A percentile compares a stretch with the other conserved stretches of the same genome.
Evolutionary conservation across 2,888 invertebrate species (phyloP).

Genomic region (Drosophila paranaensis): DNA sequence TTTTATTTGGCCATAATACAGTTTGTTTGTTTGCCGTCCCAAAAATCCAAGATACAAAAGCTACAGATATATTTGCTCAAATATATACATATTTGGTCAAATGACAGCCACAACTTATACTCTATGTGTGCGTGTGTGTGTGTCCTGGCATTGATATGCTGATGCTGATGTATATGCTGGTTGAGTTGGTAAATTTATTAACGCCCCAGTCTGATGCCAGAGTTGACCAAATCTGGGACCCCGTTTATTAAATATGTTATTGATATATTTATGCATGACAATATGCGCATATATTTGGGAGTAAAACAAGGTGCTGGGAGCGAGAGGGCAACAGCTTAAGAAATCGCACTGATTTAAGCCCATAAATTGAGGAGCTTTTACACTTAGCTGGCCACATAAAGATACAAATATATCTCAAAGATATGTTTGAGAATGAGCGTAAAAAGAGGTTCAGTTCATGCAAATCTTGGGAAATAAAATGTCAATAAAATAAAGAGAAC

Average conservation of each 20-base stretch:
- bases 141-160: conserved; percentile 57
- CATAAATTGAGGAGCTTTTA: conserved; percentile 22
- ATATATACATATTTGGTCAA: conserved; percentile 56
- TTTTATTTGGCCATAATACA: conserved; percentile 79
- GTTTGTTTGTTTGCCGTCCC: conserved; percentile 69
- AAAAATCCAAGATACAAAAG: conserved; percentile 54
- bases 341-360: conserved; percentile 5
- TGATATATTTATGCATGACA: conserved; percentile 67
- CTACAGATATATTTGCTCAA: conserved; percentile 44
- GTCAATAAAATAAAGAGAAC: no score
- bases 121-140: conserved; percentile 9
- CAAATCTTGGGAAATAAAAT: no score
- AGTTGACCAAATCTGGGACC: conserved; percentile 40
- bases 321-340: conserved; percentile 16
- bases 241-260: conserved; percentile 71
- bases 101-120: conserved; percentile 33
- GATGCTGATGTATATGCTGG: conserved; percentile 61
- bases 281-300: conserved; percentile 27
- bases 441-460: no score
- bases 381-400: conserved; percentile 27
- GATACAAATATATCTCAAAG: conserved; percentile 18
- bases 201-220: conserved; percentile 63
- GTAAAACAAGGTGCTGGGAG: background rate
- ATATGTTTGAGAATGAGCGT: no score
- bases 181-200: conserved; percentile 63